Conservation (phyloP, 1,140 invertebrate species). For the Eufriesea mexicana region DNA sequence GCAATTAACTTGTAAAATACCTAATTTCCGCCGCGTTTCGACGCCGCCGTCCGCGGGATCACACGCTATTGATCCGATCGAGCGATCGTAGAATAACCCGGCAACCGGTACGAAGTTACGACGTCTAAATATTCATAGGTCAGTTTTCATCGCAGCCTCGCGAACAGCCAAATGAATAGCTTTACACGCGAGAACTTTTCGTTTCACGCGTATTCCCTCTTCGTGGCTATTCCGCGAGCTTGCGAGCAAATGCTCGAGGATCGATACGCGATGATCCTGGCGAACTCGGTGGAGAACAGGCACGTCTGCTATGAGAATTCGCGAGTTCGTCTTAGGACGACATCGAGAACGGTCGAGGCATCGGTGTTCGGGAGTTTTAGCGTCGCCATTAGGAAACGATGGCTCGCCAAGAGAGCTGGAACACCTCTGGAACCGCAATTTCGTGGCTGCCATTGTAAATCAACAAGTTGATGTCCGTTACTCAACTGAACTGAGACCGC, state of each 20-base stretch:
- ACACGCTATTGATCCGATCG: constrained; percentile 27
- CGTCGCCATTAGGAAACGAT: constrained; percentile 75
- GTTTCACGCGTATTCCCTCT: background rate
- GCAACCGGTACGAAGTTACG: background rate
- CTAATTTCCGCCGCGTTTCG: constrained; percentile 6
- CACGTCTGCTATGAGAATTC: constrained; percentile 33
- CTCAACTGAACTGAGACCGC: constrained; percentile 45
- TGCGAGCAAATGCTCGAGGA: background rate
- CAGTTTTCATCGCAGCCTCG: constrained; percentile 6
- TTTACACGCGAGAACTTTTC: too few species aligned
- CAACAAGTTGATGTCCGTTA: constrained; percentile 79
- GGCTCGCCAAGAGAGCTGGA: constrained; percentile 67
- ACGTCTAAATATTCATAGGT: constrained; percentile 40
- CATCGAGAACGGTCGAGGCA: constrained; percentile 43
- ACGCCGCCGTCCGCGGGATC: background rate
- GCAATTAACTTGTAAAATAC: constrained; percentile 42
- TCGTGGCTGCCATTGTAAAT: constrained; percentile 76
- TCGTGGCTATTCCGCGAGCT: background rate
- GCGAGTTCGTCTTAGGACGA: constrained; percentile 30
- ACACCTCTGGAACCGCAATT: constrained; percentile 69
- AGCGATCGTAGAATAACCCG: background rate
- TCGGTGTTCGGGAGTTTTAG: constrained; percentile 68
- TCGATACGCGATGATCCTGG: background rate
- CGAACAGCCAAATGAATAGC: background rate
- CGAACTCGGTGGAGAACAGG: constrained; percentile 16